Conservation (phyloP, 2,797 vertebrate genomes). For the Catamblyrhynchus diadema region DNA sequence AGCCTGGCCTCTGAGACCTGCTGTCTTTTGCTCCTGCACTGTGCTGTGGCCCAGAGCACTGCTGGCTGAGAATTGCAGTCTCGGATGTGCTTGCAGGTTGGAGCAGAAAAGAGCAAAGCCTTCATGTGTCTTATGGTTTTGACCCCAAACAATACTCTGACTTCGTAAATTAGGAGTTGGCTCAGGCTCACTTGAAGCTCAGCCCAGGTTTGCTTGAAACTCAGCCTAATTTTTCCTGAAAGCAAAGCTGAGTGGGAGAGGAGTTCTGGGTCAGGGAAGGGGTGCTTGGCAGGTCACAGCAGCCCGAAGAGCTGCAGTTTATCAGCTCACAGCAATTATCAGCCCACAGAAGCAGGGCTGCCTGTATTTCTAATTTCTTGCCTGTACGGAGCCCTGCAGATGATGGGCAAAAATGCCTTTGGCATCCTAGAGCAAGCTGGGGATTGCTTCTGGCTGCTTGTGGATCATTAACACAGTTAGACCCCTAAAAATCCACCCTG, state of each 20-base stretch:
- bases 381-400: background rate
- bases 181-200: constrained; percentile 46
- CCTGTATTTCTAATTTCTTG: background rate
- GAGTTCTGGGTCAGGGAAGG: background rate
- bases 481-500: background rate
- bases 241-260: constrained; percentile 22
- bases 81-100: constrained; percentile 13
- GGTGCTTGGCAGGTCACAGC: background rate
- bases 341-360: background rate
- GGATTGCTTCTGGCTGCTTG: background rate
- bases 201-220: constrained; percentile 56
- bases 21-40: background rate
- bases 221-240: constrained; percentile 50
- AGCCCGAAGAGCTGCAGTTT: background rate
- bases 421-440: background rate
- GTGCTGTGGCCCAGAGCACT: background rate
- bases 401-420: background rate
- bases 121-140: constrained; percentile 1
- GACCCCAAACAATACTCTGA: background rate
- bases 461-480: background rate
- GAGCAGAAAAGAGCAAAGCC: background rate
- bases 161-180: constrained; percentile 51
- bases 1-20: background rate
- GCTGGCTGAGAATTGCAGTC: background rate
- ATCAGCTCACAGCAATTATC: background rate